Percentiles rank a stretch among this genome's conserved stretches.
Conservation (phyloP, 2,797 vertebrate genomes). For the Pachyuromys duprasi region DNA sequence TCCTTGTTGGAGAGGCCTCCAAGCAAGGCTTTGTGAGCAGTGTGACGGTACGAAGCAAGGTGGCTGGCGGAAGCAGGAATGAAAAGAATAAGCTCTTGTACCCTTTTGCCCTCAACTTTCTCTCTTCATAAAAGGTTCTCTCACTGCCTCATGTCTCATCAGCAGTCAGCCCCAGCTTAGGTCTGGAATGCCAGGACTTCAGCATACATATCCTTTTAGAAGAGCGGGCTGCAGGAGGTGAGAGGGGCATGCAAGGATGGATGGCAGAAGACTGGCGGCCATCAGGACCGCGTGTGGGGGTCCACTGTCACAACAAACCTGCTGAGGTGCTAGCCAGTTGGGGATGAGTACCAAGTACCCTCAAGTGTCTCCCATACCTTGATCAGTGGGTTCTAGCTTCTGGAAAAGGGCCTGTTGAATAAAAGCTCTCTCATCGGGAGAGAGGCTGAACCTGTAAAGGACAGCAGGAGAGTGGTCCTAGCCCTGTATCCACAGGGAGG, state of each 20-base stretch:
- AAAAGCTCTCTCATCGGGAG: not conserved
- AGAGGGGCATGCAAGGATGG: not conserved
- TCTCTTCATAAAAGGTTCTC: not conserved
- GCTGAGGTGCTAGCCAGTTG: rapidly evolving
- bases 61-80: not conserved
- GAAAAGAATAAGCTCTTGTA: not conserved
- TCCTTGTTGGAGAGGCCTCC: not conserved
- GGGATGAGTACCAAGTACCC: too few relatives aligned
- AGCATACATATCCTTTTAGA: not conserved
- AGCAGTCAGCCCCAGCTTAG: not conserved
- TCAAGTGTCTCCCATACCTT: not conserved
- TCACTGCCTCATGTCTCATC: not conserved
- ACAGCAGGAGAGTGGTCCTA: not conserved
- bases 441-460: not conserved
- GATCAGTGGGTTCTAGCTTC: not conserved
- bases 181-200: not conserved
- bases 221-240: not conserved
- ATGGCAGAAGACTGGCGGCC: not conserved
- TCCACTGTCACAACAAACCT: not conserved
- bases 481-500: not conserved
- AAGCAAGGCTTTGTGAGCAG: not conserved
- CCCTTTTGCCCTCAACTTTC: not conserved
- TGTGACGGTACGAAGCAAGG: not conserved
- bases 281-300: too few relatives aligned
- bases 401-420: not conserved